phyloP scores from a whole-genome alignment of 2,113 vertebrate species.

The Orycteropus afer region DNA sequence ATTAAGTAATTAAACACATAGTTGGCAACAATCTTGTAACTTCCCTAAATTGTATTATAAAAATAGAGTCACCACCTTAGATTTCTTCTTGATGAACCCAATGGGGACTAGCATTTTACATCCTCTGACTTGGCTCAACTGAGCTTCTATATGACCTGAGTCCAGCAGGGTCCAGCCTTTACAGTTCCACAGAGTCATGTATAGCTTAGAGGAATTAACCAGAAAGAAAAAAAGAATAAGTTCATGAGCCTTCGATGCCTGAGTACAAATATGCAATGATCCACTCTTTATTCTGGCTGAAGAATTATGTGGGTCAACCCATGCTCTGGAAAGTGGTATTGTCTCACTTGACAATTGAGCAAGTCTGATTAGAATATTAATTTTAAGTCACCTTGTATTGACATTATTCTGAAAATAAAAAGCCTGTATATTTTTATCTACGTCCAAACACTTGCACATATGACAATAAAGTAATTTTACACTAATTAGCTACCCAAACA shows the following conservation, averaged over 20 bases:
- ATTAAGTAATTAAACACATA: conserved; percentile 24
- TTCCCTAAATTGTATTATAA: background rate
- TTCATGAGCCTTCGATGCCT: background rate
- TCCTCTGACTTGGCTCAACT: background rate
- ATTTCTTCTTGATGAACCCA: background rate
- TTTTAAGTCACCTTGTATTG: background rate
- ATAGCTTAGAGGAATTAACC: background rate
- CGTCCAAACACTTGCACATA: conserved; percentile 22
- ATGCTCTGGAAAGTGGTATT: background rate
- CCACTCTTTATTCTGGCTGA: background rate
- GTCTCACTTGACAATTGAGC: background rate
- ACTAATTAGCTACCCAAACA: conserved; percentile 48
- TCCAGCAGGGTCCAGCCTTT: background rate
- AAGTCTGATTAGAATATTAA: background rate
- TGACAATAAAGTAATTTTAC: conserved; percentile 13
- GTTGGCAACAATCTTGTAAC: conserved; percentile 9
- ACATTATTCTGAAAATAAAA: conserved; percentile 47
- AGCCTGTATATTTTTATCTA: conserved; percentile 8
- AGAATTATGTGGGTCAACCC: background rate
- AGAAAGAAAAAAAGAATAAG: background rate
- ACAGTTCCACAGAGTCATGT: background rate
- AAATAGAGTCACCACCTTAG: background rate
- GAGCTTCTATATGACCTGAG: background rate
- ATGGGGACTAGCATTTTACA: background rate
- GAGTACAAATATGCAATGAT: background rate